phyloP scores from a whole-genome alignment of 2,888 invertebrate species.

The Acanthococcus lagerstroemiae region DNA sequence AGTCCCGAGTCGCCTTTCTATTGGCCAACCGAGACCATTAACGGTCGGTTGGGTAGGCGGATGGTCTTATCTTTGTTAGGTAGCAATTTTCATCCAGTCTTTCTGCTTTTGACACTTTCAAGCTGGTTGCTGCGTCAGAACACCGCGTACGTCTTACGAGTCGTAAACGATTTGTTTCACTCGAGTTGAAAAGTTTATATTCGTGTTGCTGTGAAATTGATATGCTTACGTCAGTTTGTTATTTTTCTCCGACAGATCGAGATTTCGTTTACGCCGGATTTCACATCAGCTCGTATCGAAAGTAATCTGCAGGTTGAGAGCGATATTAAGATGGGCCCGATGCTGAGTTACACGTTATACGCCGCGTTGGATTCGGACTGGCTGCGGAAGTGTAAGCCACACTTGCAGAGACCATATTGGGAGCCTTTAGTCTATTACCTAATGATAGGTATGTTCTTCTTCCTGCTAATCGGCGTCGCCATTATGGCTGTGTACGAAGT shows the following conservation, averaged over 20 bases:
- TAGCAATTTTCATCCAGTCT: too few species aligned
- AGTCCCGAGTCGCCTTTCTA: too few species aligned
- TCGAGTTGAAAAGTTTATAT: too few species aligned
- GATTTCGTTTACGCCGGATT: slow-evolving; percentile 80
- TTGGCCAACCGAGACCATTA: too few species aligned
- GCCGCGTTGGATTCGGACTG: slow-evolving; percentile 52
- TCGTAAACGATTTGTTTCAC: too few species aligned
- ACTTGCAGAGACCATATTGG: slow-evolving; percentile 65
- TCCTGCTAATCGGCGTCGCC: slow-evolving; percentile 14
- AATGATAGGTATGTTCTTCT: slow-evolving; percentile 21
- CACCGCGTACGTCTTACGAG: too few species aligned
- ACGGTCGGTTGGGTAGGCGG: too few species aligned
- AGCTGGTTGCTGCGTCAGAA: too few species aligned
- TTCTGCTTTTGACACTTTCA: too few species aligned
- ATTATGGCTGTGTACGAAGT: slow-evolving; percentile 22
- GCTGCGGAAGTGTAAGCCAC: slow-evolving; percentile 56
- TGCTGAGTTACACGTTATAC: slow-evolving; percentile 54
- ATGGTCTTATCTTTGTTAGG: too few species aligned
- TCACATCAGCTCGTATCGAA: slow-evolving; percentile 64
- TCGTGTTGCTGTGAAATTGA: too few species aligned
- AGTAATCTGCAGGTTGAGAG: slow-evolving; percentile 53
- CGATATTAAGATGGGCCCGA: slow-evolving; percentile 49
- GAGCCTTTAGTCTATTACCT: slow-evolving; percentile 58
- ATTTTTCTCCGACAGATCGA: slow-evolving; percentile 48
- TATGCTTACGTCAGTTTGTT: neutral